Conservation (phyloP, 92 coral and sea anemone genomes). For the Heliopora coerulea region DNA sequence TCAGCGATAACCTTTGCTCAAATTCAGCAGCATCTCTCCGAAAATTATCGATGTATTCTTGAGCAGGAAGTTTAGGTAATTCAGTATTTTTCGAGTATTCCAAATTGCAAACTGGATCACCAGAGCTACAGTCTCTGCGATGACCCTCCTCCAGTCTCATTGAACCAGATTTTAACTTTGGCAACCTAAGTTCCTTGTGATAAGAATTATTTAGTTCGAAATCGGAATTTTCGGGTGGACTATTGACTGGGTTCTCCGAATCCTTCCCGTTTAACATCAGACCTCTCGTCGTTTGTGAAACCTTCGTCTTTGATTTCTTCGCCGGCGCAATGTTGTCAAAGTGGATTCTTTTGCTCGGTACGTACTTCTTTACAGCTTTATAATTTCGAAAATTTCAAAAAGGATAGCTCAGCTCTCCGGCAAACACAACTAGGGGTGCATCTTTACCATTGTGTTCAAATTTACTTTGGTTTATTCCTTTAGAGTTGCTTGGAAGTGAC, state of each 20-base stretch:
- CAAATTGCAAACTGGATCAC: background rate
- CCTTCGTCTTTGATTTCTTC: background rate
- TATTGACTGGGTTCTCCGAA: background rate
- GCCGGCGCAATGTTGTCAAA: background rate
- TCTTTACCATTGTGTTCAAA: slow-evolving; percentile 83
- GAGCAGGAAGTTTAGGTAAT: slow-evolving; percentile 34
- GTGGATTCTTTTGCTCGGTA: background rate
- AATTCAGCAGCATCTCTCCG: slow-evolving; percentile 31
- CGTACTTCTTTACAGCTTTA: slow-evolving; percentile 5
- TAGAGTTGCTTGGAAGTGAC: slow-evolving; percentile 61
- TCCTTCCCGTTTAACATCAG: slow-evolving; percentile 14
- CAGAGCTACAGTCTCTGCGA: background rate
- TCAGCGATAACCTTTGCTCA: slow-evolving; percentile 26
- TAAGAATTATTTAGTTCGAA: background rate
- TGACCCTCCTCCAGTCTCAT: background rate
- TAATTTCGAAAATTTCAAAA: slow-evolving; percentile 17
- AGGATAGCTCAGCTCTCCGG: slow-evolving; percentile 61
- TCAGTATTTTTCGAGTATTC: slow-evolving; percentile 22
- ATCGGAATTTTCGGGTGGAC: background rate
- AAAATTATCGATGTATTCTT: slow-evolving; percentile 35
- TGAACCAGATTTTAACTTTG: slow-evolving; percentile 13
- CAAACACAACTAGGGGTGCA: slow-evolving; percentile 82
- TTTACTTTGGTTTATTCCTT: slow-evolving; percentile 67
- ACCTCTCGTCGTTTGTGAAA: background rate
- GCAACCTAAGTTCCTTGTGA: slow-evolving; percentile 22